Base-by-base conservation (phyloP, 1,140 invertebrate species). In the Penaeus chinensis region DNA sequence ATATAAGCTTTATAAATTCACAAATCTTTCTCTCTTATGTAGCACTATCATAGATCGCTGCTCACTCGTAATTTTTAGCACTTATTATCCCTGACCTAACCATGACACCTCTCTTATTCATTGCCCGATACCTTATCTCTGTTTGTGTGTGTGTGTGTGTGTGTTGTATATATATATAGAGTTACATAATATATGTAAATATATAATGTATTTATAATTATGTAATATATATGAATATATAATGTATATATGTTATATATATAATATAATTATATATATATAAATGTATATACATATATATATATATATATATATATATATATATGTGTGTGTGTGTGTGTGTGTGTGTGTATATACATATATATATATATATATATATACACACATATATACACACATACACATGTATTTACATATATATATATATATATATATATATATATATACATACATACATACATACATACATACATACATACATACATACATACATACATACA, bases 371-470 rank as follows among this genome's bases (percentile, higher is more conserved):
- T 77, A 83, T 76, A 83, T 60, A 77, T 60, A 83, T 76, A 83
- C 22, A 83, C 76, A 83, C 37, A 83, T 77, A 83, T 77, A 83
- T 77, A 83, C 76, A 83, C 60, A 83, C 60, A 76, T 77, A 83
- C 60, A 83, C 27, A 83, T 83, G 76, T 83, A 83, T 76, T 74
- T 83, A 83, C 63, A 83, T 27, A 83, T 83, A 83, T 83, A 83
- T 83, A 83, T 83, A 66, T 83, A 83, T n/a, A 83, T 83, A 62
- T 63, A 62, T 62, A 77, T n/a, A 83, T 24, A 76, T 62, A 60
- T 60, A 83, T 76, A 60, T 83, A 63, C 2, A 65, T 65, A 83
- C 76, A 80, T 83, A 60, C 27, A 62, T 83, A 83, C 24, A 83
- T 83, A 65, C 74, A 65, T 69, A 62, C 27, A 24, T 62, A 83